Base-by-base conservation (phyloP, 2,888 invertebrate species). In the Zygogramma bicolorata region DNA sequence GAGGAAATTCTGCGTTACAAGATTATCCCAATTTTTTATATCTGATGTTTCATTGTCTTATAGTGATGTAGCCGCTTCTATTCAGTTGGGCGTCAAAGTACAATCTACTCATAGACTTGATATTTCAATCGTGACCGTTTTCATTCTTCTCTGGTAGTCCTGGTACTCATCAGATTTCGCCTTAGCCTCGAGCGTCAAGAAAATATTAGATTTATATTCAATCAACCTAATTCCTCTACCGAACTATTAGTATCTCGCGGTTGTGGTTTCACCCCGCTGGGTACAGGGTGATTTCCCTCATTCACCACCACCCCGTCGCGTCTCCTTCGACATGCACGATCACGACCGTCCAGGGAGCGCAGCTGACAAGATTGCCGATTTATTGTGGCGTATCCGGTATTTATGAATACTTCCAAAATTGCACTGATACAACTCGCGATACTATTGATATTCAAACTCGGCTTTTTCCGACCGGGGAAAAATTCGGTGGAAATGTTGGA, bases 361-460 rank as follows among this genome's bases (percentile, higher is more conserved):
- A 74, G 75, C 83, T 84, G 83, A 84, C 85, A 84, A 82, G 83
- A 84, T 83, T 83, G 81, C 82, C 83, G 85, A 86, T 86, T 86
- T 86, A 86, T 86, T 82, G 83, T 80, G 81, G 82, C 85, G 84
- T 85, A 80, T 82, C 73, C 80, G 81, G 81, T 86, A 86, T 86
- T 86, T 86, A 86, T 86, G 86, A 86, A 86, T 85, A 84, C 85
- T 84, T 79, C 79, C 76, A 81, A 82, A 84, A 84, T 85, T 85
- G 84, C 85, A 83, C 82, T 81, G 84, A 85, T 84, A 83, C 82
- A 83, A 62, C 69, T 46, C 46, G 63, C 63, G 63, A 46, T 27
- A 46, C 63, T 25, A 63, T 46, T 63, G 63, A 46, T 63, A 63
- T 63, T 63, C 63, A 63, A 31, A 53, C 25, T 53, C 53, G 22